Base-by-base conservation (phyloP, 30 jellyfish, hydroid and myxozoan genomes). In the Sanderia malayensis region DNA sequence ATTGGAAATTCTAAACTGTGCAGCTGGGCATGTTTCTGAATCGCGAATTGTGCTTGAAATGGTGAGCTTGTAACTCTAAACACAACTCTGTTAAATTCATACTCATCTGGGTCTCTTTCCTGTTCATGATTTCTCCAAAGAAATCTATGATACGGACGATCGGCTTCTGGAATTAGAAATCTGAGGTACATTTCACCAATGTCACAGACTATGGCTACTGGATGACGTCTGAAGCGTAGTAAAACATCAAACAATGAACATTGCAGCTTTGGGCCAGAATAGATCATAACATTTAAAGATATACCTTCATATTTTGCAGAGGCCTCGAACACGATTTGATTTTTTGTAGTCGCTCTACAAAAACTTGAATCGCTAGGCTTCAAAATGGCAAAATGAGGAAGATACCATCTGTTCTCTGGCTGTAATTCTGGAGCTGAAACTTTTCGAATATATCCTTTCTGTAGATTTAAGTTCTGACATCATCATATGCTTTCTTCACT, bases 121-220 rank as follows among this genome's bases (percentile, higher is more conserved):
- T 71, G 84, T 11, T 82, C 77, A 20, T 8, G 24, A 4, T 52
- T 61, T 63, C 89, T 82, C 94, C 85, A 82, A 7, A 82, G 76
- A 41, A 82, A 82, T n/a, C 82, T 60, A 32, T 71, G 84, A 72
- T 4, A 72, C 23, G 27, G 49, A 24, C 94, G 60, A 31, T 82
- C 84, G 20, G 22, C 57, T 32, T 58, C 46, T 11, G 61, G 15
- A 20, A 71, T 20, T 17, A 17, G 34, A 20, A 74, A 74, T 46
- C 66, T 80, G 25, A 73, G 71, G 46, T 61, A 83, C 92, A 74
- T 83, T 59, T 74, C 77, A 0, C 86, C 89, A 52, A 74, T 57
- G 57, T 83, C 95, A 64, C 87, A 61, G 31, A 83, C 81, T 19
- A 65, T 30, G 26, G 80, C 91, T 30, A 83, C 93, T 3, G 95